phyloP scores from a whole-genome alignment of 1,140 invertebrate genomes.

The Cydia pomonella region DNA sequence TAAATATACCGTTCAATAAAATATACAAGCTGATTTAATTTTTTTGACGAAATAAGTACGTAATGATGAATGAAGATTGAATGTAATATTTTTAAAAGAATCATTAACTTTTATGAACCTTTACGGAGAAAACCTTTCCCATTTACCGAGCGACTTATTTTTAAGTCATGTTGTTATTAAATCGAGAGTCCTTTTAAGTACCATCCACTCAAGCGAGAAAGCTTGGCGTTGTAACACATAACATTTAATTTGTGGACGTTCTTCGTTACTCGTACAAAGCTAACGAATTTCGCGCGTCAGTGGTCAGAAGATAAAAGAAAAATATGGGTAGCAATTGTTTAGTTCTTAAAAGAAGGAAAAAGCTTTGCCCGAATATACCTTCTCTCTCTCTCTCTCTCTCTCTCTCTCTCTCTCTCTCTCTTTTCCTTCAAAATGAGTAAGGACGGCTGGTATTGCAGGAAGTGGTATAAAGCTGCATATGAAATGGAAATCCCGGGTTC shows the following conservation, averaged over 20 bases:
- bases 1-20: background rate
- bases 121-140: background rate
- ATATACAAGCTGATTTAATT: no score
- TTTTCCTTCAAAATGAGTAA: no score
- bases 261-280: background rate
- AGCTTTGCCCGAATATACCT: background rate
- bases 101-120: conserved; percentile 17
- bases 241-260: background rate
- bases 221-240: conserved; percentile 14
- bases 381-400: no score
- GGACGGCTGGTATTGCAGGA: no score
- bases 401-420: no score
- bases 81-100: background rate
- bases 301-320: background rate
- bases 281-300: background rate
- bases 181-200: conserved; percentile 29
- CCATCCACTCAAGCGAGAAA: background rate
- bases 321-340: conserved; percentile 4
- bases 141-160: conserved; percentile 25
- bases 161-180: conserved; percentile 30
- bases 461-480: no score
- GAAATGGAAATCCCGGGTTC: no score
- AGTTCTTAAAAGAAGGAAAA: background rate
- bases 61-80: no score
- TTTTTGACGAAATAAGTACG: no score